Evolutionary conservation across 2,888 invertebrate genomes (phyloP), one percentile per base, ranked within the genome.

Genomic region (Galeruca laticollis): DNA sequence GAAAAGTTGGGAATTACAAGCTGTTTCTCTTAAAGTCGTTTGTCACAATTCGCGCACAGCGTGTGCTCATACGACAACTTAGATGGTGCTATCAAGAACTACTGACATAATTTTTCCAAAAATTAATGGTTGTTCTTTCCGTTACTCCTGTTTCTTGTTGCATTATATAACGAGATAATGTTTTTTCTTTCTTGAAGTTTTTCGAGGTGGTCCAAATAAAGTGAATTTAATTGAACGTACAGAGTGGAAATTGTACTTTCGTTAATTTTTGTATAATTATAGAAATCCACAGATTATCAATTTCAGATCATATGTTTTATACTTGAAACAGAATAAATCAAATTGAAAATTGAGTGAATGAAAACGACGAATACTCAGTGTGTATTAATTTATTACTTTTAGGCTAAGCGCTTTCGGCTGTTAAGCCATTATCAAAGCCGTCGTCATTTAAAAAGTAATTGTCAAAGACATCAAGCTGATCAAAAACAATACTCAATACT

Each of bases 1-100:
- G 68, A 68, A 68, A 68, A 68, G 68, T 68, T 68, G 61, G 62
- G 62, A 68, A 68, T 69, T 69, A 69, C 69, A 69, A 69, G 69
- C 69, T 69, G 69, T 69, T 69, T 60, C 64, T 65, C 69, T 60
- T 57, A 65, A 65, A 64, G 65, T 60, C 60, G 65, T 69, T 69
- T 69, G 69, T 69, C 69, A 69, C 64, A 61, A 69, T 69, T 69
- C 62, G 60, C 60, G 60, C 63, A 69, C 69, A 69, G 69, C 69
- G 57, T 60, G 65, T 51, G 69, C 64, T 68, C 65, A 56, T 43
- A 57, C 65, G 65, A 64, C 65, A 57, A 59, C 59, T 52, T 54
- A 63, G 63, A 66, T 49, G 43, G 56, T 51, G 66, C 66, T 62
- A 68, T 68, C 68, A 68, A 68, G 68, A 68, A 68, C 68, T 68